Evolutionary conservation across 2,113 vertebrate species (phyloP).

Genomic region (Anthoscopus minutus): DNA sequence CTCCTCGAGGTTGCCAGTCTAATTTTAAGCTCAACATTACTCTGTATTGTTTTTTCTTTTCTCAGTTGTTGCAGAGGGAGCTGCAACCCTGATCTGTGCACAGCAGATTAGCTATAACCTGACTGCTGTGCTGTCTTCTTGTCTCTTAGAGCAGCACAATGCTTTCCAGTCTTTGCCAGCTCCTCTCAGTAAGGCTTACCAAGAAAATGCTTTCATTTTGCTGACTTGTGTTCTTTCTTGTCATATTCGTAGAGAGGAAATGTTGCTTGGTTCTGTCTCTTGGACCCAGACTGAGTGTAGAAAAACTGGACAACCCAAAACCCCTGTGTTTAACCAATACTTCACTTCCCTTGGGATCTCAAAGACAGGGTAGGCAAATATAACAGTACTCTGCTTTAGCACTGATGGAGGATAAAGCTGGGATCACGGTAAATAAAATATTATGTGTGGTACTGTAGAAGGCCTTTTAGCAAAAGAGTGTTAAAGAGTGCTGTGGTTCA

Average conservation of each 20-base stretch:
- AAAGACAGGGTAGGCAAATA: neutral
- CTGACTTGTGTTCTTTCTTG: neutral
- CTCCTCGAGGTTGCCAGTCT: neutral
- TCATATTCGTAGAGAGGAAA: neutral
- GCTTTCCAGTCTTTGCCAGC: neutral
- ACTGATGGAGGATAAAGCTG: neutral
- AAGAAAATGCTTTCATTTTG: neutral
- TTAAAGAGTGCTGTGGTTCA: neutral
- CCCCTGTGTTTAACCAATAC: neutral
- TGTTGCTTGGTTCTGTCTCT: neutral
- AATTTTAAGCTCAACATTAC: neutral
- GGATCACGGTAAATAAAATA: fast-evolving
- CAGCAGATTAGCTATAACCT: neutral
- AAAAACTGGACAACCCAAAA: neutral
- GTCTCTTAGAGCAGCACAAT: neutral
- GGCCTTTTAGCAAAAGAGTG: neutral
- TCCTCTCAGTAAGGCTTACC: neutral
- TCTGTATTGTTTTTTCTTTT: neutral
- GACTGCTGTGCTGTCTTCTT: neutral
- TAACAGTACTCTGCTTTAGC: neutral
- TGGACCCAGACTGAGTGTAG: neutral
- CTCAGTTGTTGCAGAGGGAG: neutral
- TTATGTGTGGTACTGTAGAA: neutral
- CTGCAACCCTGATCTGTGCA: neutral
- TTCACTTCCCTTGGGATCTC: neutral